Percentiles rank a stretch among this genome's conserved stretches.
These are phyloP conservation scores for Sebastiscus albofasciatus DNA, from an alignment of 2,797 vertebrate species.

Conservation along the genomic window DNA sequence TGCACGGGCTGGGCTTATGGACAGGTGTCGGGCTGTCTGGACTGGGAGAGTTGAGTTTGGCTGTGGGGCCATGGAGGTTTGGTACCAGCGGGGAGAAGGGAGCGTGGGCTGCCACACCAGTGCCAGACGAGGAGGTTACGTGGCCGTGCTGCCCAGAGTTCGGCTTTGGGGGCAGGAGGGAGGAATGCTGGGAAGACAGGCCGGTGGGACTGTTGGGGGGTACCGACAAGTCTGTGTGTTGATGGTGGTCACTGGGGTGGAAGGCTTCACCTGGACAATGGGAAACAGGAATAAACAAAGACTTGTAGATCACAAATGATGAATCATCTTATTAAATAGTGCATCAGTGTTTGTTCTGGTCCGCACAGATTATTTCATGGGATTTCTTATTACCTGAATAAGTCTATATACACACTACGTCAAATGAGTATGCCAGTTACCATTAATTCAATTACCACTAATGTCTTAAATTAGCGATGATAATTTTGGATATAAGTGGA, in stretches of 20 bases:
- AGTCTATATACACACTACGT: not conserved
- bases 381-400: not conserved
- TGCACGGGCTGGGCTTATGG: constrained; percentile 88
- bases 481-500: not conserved
- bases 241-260: constrained; percentile 93
- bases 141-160: constrained; percentile 88
- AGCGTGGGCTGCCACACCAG: constrained; percentile 76
- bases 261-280: constrained; percentile 92
- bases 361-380: not conserved
- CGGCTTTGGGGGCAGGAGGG: constrained; percentile 87
- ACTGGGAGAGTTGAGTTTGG: constrained; percentile 83
- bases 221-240: constrained; percentile 95
- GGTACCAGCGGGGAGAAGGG: constrained; percentile 87
- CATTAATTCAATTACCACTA: not conserved
- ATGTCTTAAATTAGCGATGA: not conserved
- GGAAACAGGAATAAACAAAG: not conserved
- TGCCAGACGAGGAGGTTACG: constrained; percentile 80
- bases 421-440: not conserved
- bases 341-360: not conserved
- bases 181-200: constrained; percentile 91
- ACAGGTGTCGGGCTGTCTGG: constrained; percentile 82
- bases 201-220: constrained; percentile 98
- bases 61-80: constrained; percentile 75
- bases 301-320: not conserved
- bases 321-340: not conserved